Evolutionary conservation across 2,797 vertebrate species (phyloP).

Genomic region (Neopelma chrysocephalum): DNA sequence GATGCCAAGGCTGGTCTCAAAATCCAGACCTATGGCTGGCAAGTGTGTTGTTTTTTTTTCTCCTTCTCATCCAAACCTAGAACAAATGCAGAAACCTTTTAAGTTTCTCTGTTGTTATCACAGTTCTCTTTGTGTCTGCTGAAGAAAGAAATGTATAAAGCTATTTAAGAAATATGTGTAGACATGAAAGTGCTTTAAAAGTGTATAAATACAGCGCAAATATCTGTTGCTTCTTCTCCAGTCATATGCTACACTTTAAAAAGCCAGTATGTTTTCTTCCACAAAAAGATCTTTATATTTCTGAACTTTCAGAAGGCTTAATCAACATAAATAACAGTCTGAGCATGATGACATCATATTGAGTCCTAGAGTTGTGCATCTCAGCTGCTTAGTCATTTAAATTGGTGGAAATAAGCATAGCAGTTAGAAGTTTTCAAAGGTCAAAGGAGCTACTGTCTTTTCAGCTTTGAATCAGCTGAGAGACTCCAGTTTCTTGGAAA

Average conservation of each 20-base stretch:
- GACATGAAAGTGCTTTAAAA: background rate
- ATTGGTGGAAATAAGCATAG: slow-evolving; percentile 34
- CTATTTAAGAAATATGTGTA: background rate
- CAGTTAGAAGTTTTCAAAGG: slow-evolving; percentile 69
- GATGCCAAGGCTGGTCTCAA: background rate
- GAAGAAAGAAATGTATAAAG: background rate
- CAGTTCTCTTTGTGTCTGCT: background rate
- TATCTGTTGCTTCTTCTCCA: background rate
- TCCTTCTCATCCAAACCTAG: background rate
- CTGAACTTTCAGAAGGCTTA: slow-evolving; percentile 33
- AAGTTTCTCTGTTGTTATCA: background rate
- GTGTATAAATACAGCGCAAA: background rate
- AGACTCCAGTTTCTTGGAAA: slow-evolving; percentile 60
- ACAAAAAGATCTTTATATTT: slow-evolving; percentile 45
- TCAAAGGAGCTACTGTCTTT: slow-evolving; percentile 72
- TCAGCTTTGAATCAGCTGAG: slow-evolving; percentile 72
- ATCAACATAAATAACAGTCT: slow-evolving; percentile 29
- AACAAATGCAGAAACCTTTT: background rate
- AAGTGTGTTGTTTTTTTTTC: background rate
- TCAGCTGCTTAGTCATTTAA: slow-evolving; percentile 61
- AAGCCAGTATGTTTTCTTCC: background rate
- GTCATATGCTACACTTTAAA: background rate
- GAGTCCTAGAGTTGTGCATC: background rate
- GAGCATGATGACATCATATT: slow-evolving; percentile 19
- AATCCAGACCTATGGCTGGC: background rate